Base-by-base conservation (phyloP, 53 echinoderm and acorn worm genomes). In the Echinarachnius parma region DNA sequence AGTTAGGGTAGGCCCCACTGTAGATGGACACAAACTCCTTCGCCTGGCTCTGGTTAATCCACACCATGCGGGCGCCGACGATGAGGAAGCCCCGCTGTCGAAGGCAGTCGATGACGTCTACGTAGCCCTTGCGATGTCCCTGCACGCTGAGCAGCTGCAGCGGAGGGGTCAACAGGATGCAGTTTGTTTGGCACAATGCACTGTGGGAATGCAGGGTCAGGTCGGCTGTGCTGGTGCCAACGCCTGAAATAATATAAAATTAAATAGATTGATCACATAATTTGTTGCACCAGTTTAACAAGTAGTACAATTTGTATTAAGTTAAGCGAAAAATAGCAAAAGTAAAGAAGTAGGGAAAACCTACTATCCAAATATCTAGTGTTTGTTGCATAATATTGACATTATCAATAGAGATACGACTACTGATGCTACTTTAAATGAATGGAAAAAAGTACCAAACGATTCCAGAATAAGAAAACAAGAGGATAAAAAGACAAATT, bases 101-200 rank as follows among this genome's bases (percentile, higher is more conserved):
- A 10, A 98, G 69, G 9, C 82, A 74, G 26, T 98, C 91, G 20
- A 98, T 78, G 53, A 98, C 86, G 75, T 98, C 87, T 16, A 98
- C 81, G 55, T 98, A 89, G 50, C 86, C 88, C 62, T 88, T 84
- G 22, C 91, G 58, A 62, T 91, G 85, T 26, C 83, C 83, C 62
- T 82, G 66, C 59, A 88, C 88, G 53, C 71, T 85, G 46, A 85
- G 76, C 21, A 98, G 62, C 50, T 88, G 91, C 14, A 98, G 86
- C 34, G 81, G 83, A 9, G 98, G 88, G n/a, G 90, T 91, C 76
- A 98, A 50, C 26, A 98, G 77, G 62, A 98, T 82, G 60, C 98
- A 98, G 69, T 85, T 96, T 25, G 91, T 98, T 80, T 98, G 91
- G 70, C 98, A 98, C 74, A 98, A 88, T 76, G 91, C 90, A 62